Conservation (phyloP, 2,797 vertebrate genomes). For the Gephyroberyx darwinii region DNA sequence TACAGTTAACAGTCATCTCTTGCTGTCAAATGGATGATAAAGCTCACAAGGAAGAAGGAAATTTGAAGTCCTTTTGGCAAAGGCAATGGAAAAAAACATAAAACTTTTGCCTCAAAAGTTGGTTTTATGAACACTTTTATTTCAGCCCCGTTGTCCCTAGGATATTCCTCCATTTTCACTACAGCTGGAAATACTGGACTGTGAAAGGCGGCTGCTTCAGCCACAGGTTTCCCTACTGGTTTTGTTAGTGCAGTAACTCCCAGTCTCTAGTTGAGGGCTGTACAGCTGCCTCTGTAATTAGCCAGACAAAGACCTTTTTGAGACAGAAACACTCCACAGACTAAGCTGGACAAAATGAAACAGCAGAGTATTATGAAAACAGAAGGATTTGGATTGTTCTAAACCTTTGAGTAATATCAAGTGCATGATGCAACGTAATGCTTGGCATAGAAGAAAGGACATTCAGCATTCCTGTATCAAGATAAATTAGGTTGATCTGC, state of each 20-base stretch:
- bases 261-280: slow-evolving; percentile 68
- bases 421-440: slow-evolving; percentile 54
- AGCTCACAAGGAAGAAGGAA: slow-evolving; percentile 63
- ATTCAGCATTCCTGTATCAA: slow-evolving; percentile 52
- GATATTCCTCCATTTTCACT: slow-evolving; percentile 65
- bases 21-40: slow-evolving; percentile 62
- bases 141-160: slow-evolving; percentile 56
- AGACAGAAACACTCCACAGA: slow-evolving; percentile 55
- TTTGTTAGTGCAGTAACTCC: slow-evolving; percentile 72
- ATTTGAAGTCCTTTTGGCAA: slow-evolving; percentile 67
- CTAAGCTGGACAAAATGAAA: slow-evolving; percentile 58
- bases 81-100: slow-evolving; percentile 68
- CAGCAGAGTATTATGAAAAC: slow-evolving; percentile 54
- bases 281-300: slow-evolving; percentile 78
- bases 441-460: slow-evolving; percentile 38
- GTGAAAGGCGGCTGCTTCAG: slow-evolving; percentile 70
- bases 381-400: slow-evolving; percentile 51
- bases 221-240: slow-evolving; percentile 73
- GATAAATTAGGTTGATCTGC: slow-evolving; percentile 40
- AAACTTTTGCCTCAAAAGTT: slow-evolving; percentile 63
- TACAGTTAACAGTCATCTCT: slow-evolving; percentile 54
- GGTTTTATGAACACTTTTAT: slow-evolving; percentile 72
- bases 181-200: slow-evolving; percentile 70
- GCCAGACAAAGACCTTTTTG: slow-evolving; percentile 74
- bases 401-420: slow-evolving; percentile 55